phyloP scores from a whole-genome alignment of 2,888 invertebrate species.

The Tanypteryx hageni region DNA sequence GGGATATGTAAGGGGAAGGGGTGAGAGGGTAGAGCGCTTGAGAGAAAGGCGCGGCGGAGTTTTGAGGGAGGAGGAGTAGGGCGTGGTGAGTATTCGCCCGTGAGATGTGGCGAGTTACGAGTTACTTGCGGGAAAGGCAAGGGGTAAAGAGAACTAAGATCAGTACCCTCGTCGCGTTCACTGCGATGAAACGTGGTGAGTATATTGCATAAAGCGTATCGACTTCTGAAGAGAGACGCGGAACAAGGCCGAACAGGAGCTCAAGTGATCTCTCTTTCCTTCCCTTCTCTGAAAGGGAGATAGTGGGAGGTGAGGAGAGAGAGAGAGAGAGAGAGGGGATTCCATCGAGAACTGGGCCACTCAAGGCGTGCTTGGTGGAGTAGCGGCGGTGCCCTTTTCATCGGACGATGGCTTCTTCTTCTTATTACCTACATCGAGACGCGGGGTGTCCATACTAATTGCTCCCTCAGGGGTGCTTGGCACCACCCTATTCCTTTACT shows the following conservation, averaged over 20 bases:
- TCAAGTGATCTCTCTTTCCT: no score
- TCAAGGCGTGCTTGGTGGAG: background rate
- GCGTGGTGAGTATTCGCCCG: background rate
- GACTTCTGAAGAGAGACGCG: no score
- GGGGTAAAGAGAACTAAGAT: no score
- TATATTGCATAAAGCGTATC: no score
- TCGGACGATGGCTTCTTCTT: background rate
- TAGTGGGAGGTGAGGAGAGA: no score
- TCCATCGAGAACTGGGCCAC: background rate
- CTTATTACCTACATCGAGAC: background rate
- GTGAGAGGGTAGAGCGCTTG: background rate
- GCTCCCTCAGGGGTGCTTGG: background rate
- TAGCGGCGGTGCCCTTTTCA: background rate
- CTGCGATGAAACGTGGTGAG: no score
- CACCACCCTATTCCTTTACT: background rate
- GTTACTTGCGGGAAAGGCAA: no score
- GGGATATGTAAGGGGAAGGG: background rate
- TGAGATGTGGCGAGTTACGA: background rate
- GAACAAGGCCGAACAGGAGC: no score
- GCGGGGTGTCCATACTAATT: conserved; percentile 18
- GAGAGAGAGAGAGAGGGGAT: background rate
- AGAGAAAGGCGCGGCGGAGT: background rate
- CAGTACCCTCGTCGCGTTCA: no score
- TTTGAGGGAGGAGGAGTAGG: background rate
- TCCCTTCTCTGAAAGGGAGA: no score